These are phyloP conservation scores for Boleophthalmus pectinirostris DNA, from an alignment of 2,113 vertebrate species.

Conservation along the genomic window DNA sequence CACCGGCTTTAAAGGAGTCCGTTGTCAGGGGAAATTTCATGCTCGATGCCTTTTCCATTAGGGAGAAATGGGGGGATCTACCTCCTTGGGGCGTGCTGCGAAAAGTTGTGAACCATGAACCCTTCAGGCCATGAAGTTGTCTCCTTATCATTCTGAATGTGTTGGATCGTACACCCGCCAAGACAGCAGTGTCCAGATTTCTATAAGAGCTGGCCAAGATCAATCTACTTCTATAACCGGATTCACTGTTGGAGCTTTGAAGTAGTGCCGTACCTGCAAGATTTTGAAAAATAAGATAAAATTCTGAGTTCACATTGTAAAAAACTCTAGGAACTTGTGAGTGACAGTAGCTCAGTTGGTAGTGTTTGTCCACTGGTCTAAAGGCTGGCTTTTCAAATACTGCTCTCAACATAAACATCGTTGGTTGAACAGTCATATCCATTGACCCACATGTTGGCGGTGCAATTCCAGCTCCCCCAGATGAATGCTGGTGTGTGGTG, in stretches of 20 bases:
- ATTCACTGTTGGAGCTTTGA: neutral
- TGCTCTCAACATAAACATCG: no score
- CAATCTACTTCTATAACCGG: slow-evolving; percentile 3
- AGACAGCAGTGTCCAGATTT: slow-evolving; percentile 10
- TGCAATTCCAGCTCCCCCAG: no score
- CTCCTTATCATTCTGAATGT: slow-evolving; percentile 33
- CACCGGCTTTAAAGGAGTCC: slow-evolving; percentile 44
- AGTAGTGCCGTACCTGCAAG: neutral
- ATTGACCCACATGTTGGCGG: no score
- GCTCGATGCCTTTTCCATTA: slow-evolving; percentile 65
- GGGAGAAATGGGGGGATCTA: slow-evolving; percentile 51
- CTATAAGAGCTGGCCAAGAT: neutral
- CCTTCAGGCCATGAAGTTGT: slow-evolving; percentile 26
- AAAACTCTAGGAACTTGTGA: no score
- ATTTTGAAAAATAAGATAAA: no score
- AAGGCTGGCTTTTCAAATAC: no score
- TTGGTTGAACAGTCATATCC: no score
- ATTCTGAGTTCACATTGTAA: no score
- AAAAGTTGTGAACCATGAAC: slow-evolving; percentile 36
- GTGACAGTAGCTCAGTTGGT: no score
- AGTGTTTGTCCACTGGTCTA: no score
- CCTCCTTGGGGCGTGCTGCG: slow-evolving; percentile 26
- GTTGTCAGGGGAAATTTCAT: slow-evolving; percentile 68
- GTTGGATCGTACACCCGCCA: slow-evolving; percentile 7
- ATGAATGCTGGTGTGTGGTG: no score